Conservation (phyloP, 2,797 vertebrate genomes). For the Sibirionetta formosa region DNA sequence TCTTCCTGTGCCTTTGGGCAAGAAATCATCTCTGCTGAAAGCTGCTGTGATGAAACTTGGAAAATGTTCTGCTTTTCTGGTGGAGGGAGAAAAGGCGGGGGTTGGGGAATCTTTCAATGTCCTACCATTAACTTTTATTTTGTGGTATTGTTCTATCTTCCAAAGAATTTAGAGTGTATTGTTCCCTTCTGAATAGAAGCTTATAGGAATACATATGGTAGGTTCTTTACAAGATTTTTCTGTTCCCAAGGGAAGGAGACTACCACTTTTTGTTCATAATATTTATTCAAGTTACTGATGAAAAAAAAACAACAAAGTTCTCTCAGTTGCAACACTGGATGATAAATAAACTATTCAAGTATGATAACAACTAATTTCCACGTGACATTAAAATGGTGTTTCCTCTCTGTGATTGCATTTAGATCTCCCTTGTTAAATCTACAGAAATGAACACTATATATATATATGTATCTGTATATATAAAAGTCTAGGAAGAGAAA, state of each 20-base stretch:
- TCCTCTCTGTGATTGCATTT: neutral
- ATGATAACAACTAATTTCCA: neutral
- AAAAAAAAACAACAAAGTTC: neutral
- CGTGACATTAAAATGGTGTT: neutral
- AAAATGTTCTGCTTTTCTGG: conserved; percentile 59
- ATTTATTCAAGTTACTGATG: neutral
- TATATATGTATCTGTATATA: neutral
- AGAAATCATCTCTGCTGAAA: conserved; percentile 76
- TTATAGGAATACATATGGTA: neutral
- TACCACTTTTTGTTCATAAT: neutral
- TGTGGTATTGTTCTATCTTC: conserved; percentile 47
- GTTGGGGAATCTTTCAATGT: conserved; percentile 18
- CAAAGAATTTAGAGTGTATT: conserved; percentile 52
- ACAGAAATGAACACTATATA: neutral
- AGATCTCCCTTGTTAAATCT: neutral
- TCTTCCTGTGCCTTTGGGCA: conserved; percentile 77
- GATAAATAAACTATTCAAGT: neutral
- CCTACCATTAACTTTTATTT: conserved; percentile 56
- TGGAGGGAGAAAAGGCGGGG: neutral
- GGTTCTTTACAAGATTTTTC: neutral
- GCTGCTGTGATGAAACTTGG: conserved; percentile 68
- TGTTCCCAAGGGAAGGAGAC: neutral
- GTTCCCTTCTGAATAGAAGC: conserved; percentile 43
- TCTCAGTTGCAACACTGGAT: neutral
- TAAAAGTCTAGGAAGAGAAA: neutral